These are phyloP conservation scores for Ibidorhyncha struthersii DNA, from an alignment of 2,113 vertebrate genomes.

Conservation along the genomic window DNA sequence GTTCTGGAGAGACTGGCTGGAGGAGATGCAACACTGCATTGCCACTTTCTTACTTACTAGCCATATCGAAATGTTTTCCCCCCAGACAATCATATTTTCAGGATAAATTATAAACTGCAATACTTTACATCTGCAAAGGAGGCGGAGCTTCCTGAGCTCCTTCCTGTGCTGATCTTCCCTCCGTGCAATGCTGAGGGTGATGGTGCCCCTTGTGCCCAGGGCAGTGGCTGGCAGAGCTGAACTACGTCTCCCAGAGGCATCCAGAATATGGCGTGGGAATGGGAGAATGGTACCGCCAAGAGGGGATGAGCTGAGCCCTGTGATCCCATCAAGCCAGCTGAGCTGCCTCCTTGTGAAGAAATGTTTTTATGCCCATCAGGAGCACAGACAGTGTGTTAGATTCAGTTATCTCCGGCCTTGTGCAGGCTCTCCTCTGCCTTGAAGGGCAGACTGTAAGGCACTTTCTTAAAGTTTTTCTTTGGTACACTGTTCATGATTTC, in stretches of 20 bases:
- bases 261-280: fast-evolving
- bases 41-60: background rate
- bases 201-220: background rate
- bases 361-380: background rate
- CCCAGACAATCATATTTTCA: background rate
- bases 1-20: background rate
- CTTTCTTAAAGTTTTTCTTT: background rate
- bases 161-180: background rate
- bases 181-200: fast-evolving
- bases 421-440: background rate
- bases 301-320: background rate
- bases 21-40: background rate
- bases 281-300: fast-evolving
- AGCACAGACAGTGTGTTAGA: background rate
- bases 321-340: background rate
- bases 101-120: background rate
- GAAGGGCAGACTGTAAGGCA: background rate
- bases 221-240: background rate
- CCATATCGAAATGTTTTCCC: background rate
- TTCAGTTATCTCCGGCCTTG: background rate
- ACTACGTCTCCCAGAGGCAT: background rate
- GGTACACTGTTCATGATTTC: fast-evolving
- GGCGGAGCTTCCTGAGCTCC: background rate
- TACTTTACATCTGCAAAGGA: background rate
- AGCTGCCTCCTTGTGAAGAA: background rate